phyloP scores from a whole-genome alignment of 1,140 invertebrate genomes.

The Musca domestica region DNA sequence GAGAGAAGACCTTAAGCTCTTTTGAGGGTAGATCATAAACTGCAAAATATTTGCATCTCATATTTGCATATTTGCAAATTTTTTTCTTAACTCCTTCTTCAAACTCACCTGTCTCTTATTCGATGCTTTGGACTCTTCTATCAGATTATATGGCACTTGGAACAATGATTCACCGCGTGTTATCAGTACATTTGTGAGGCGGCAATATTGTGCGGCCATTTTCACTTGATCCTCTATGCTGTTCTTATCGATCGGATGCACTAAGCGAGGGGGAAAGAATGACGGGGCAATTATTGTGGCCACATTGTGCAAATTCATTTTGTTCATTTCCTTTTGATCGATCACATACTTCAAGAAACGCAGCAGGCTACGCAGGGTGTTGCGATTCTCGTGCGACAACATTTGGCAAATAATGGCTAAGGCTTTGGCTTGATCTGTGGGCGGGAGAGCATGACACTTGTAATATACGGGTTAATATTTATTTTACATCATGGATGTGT shows the following conservation, averaged over 20 bases:
- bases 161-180: conserved; percentile 72
- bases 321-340: conserved; percentile 70
- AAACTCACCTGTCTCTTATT: conserved; percentile 52
- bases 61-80: no score
- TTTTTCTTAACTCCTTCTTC: background rate
- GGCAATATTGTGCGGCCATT: conserved; percentile 78
- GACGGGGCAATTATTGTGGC: conserved; percentile 92
- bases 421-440: conserved; percentile 60
- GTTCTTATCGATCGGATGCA: conserved; percentile 48
- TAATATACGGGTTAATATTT: no score
- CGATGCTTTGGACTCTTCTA: conserved; percentile 64
- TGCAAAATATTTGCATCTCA: no score
- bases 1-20: no score
- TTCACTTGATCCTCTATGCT: conserved; percentile 71
- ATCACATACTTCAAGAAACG: conserved; percentile 73
- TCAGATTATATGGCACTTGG: conserved; percentile 70
- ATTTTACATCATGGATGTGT: no score
- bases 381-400: conserved; percentile 77
- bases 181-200: conserved; percentile 76
- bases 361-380: conserved; percentile 74
- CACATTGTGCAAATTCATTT: conserved; percentile 88
- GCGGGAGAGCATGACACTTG: conserved; percentile 65
- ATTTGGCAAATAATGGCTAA: conserved; percentile 80
- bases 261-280: conserved; percentile 72
- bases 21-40: no score